Evolutionary conservation across 1,140 invertebrate genomes (phyloP).

Genomic region (Panagrolaimus sp.): DNA sequence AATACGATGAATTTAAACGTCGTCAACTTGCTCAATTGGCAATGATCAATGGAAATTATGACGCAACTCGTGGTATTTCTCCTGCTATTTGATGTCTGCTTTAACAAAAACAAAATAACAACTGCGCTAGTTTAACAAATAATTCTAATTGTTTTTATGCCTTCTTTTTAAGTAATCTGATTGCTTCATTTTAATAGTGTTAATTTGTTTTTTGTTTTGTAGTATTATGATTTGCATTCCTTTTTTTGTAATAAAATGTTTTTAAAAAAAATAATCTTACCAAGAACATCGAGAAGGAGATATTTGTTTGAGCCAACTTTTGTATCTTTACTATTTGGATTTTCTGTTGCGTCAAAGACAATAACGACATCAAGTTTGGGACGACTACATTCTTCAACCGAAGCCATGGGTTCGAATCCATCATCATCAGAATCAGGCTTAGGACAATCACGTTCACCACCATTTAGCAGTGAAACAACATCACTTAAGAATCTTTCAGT

Average conservation of each 20-base stretch:
- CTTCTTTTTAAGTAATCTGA: too few relatives aligned
- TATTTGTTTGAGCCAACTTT: constrained; percentile 47
- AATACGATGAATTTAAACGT: constrained; percentile 12
- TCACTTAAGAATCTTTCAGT: constrained; percentile 44
- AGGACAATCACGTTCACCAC: constrained; percentile 27
- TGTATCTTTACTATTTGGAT: constrained; percentile 25
- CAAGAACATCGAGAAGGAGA: constrained; percentile 43
- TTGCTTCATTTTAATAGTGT: too few relatives aligned
- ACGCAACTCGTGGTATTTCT: too few relatives aligned
- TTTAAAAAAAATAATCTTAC: constrained; percentile 18
- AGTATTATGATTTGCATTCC: too few relatives aligned
- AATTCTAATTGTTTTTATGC: too few relatives aligned
- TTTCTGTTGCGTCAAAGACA: constrained; percentile 37
- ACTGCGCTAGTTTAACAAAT: too few relatives aligned
- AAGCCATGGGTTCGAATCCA: background rate
- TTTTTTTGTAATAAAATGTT: too few relatives aligned
- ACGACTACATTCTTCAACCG: constrained; percentile 29
- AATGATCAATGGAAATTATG: constrained; percentile 11
- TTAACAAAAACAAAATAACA: too few relatives aligned
- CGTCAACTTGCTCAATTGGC: constrained; percentile 3
- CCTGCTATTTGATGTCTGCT: too few relatives aligned
- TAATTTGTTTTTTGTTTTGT: too few relatives aligned
- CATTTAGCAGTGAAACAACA: constrained; percentile 40
- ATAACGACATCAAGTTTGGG: constrained; percentile 43
- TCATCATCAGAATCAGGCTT: background rate